These are phyloP conservation scores for Holcopasites calliopsidis DNA, from an alignment of 1,140 invertebrate species.

Conservation along the genomic window DNA sequence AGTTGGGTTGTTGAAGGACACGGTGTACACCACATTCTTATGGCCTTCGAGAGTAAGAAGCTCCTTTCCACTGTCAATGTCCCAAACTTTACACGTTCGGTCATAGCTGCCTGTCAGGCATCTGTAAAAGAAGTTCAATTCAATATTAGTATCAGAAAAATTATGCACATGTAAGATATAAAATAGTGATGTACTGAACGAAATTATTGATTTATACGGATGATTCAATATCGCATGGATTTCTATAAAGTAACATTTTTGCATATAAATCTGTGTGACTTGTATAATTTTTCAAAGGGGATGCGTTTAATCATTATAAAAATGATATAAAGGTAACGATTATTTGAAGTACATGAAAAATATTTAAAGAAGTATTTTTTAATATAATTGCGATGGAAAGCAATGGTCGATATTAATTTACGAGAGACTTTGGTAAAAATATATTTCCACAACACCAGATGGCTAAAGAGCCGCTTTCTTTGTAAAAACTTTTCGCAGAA, in stretches of 20 bases:
- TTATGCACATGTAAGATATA: neutral
- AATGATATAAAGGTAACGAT: neutral
- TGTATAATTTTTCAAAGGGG: too few species aligned
- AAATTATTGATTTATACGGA: too few species aligned
- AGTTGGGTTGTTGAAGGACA: constrained; percentile 87
- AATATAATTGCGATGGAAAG: neutral
- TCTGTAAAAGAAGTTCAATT: constrained; percentile 73
- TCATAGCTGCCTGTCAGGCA: constrained; percentile 92
- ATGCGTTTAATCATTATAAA: neutral
- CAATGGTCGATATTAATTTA: neutral
- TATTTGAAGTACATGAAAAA: neutral
- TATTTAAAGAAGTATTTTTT: too few species aligned
- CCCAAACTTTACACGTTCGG: constrained; percentile 91
- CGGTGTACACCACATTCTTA: constrained; percentile 89
- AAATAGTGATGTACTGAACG: too few species aligned
- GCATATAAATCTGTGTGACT: too few species aligned
- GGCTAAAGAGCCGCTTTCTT: neutral
- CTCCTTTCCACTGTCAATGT: constrained; percentile 86
- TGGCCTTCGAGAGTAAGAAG: constrained; percentile 86
- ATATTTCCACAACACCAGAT: neutral
- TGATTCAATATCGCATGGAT: too few species aligned
- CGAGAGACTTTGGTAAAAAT: neutral
- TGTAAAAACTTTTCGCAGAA: neutral
- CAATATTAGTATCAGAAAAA: neutral
- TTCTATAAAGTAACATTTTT: too few species aligned